Conservation (phyloP, 64 coral and sea anemone genomes). For the Montipora capricornis region DNA sequence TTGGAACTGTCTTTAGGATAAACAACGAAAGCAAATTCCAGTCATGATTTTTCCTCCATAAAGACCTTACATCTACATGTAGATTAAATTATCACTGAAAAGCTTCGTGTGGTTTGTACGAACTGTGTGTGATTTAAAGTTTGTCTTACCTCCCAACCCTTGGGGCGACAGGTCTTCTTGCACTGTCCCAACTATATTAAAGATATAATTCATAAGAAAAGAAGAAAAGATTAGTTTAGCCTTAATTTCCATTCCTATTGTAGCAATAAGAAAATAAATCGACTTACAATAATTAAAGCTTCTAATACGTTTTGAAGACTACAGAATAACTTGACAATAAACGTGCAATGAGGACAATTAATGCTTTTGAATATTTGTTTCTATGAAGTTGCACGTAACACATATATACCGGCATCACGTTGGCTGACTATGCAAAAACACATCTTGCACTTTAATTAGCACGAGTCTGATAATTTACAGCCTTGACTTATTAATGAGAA, state of each 20-base stretch:
- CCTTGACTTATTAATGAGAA: background rate
- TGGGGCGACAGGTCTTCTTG: background rate
- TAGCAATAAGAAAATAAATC: background rate
- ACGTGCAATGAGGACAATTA: background rate
- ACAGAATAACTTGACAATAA: background rate
- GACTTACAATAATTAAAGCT: background rate
- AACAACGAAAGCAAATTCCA: slow-evolving; percentile 10
- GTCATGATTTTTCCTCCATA: slow-evolving; percentile 6
- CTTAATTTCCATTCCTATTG: too few species aligned
- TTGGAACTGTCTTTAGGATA: background rate
- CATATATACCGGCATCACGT: background rate
- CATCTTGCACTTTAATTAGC: slow-evolving; percentile 8
- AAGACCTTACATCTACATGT: slow-evolving; percentile 1
- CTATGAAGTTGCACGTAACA: background rate
- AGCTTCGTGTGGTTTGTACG: background rate
- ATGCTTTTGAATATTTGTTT: background rate
- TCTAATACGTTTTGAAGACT: background rate
- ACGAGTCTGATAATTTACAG: background rate
- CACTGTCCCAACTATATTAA: too few species aligned
- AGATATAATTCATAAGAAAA: too few species aligned
- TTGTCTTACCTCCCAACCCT: background rate
- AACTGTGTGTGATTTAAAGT: background rate
- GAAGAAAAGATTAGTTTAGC: too few species aligned
- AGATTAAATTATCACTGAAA: background rate
- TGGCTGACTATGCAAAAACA: background rate